Base-by-base conservation (phyloP, 2,113 vertebrate species). In the Pangasianodon hypophthalmus region DNA sequence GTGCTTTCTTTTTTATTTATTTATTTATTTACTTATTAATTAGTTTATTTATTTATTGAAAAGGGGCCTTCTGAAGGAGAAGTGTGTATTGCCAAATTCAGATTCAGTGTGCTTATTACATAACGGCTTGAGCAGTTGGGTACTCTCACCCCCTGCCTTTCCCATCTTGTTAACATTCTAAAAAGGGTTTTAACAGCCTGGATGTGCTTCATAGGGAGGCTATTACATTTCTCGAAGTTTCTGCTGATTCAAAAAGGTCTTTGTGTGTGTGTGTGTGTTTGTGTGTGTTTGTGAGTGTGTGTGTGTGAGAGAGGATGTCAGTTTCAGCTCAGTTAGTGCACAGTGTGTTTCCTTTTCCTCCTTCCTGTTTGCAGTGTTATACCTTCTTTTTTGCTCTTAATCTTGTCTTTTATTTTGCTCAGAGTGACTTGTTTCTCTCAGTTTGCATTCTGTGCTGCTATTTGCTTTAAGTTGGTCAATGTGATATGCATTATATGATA, bases 201-300 rank as follows among this genome's bases (percentile, higher is more conserved):
- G 9, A 79, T 93, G 89, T 91, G 92, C 90, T 77, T 87, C 5
- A n/a, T 90, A 91, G 89, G 77, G 82, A 91, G 90, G n/a, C 19
- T 80, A 86, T 92, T 93, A 90, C 88, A 90, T 94, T 96, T 95
- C 94, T 94, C 95, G 91, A 90, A 88, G 86, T 88, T 91, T 90
- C 67, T 91, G 80, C 69, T 93, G 86, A 83, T 88, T 90, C 64
- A 67, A 82, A 89, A 60, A 50, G 29, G 16, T 73, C 3, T 73
- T 37, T 9, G 7, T 71, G 19, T 75, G 37, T 11, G 73, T 75
- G 7, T 24, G 18, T 44, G 18, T 9, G 67, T 6, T n/a, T 71
- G 67, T 37, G 32, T 6, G 16, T 14, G 29, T 32, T 29, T 4
- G 11, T 41, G 6, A 8, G 19, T 8, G 18, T 41, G 37, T 8